Conservation (phyloP, 2,888 invertebrate species). For the Metalampra italica region DNA sequence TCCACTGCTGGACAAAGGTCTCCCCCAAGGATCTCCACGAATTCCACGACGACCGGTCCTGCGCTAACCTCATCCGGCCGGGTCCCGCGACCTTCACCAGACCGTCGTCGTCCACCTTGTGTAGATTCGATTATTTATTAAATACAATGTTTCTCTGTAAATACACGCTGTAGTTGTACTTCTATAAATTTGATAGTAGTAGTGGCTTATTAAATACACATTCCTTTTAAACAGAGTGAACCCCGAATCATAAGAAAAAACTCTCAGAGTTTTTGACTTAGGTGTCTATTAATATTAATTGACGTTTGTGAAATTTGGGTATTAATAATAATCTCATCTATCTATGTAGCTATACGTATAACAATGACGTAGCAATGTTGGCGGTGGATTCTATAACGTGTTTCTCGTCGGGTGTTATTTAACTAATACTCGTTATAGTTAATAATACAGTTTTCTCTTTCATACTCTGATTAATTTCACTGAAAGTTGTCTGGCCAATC, state of each 20-base stretch:
- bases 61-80: too few species aligned
- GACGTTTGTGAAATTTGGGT: constrained; percentile 48
- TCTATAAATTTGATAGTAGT: too few species aligned
- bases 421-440: constrained; percentile 7
- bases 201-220: too few species aligned
- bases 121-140: too few species aligned
- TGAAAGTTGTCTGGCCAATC: neutral
- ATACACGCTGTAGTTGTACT: too few species aligned
- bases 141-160: too few species aligned
- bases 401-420: constrained; percentile 33
- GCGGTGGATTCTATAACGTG: constrained; percentile 32
- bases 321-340: constrained; percentile 9
- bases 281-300: constrained; percentile 64
- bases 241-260: constrained; percentile 30
- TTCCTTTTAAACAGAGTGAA: constrained; percentile 8
- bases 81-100: too few species aligned
- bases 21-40: too few species aligned
- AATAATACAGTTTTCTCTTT: constrained; percentile 1
- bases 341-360: constrained; percentile 46
- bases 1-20: too few species aligned
- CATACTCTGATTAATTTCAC: constrained; percentile 1
- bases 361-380: constrained; percentile 56
- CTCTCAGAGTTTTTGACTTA: constrained; percentile 34
- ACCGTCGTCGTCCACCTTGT: too few species aligned
- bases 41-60: too few species aligned